These are phyloP conservation scores for Cheilosia soror DNA, from an alignment of 2,888 invertebrate species.

Conservation along the genomic window DNA sequence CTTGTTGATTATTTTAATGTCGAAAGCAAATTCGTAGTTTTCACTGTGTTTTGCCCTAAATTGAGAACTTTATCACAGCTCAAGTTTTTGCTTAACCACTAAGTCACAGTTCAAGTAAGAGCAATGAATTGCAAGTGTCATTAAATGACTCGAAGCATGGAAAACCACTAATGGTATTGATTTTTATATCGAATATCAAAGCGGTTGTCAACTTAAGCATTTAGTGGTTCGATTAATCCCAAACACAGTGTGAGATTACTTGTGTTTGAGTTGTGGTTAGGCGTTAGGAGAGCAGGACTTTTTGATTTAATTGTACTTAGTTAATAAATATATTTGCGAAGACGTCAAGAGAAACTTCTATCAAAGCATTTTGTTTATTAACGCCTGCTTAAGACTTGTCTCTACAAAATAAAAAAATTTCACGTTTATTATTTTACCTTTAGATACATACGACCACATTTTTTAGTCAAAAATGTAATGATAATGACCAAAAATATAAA, in stretches of 20 bases:
- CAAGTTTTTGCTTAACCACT: neutral
- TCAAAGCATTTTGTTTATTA: too few relatives aligned
- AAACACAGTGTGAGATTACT: conserved; percentile 10
- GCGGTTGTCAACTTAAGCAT: neutral
- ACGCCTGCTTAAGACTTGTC: too few relatives aligned
- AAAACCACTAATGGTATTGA: conserved; percentile 16
- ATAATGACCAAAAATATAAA: too few relatives aligned
- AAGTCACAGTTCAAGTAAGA: conserved; percentile 8
- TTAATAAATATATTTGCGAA: neutral
- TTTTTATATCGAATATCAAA: conserved; percentile 25
- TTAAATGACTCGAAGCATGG: conserved; percentile 1
- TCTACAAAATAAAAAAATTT: too few relatives aligned
- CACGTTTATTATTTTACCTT: too few relatives aligned
- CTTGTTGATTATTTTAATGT: conserved; percentile 30
- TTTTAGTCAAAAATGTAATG: too few relatives aligned
- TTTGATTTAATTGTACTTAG: too few relatives aligned
- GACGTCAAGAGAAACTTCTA: neutral
- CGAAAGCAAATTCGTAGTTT: neutral
- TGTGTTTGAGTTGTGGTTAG: neutral
- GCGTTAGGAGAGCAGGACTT: too few relatives aligned
- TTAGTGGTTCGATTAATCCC: conserved; percentile 4
- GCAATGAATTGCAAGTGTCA: neutral
- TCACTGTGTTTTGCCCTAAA: neutral
- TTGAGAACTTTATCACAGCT: neutral
- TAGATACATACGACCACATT: too few relatives aligned